Conservation (phyloP, 1,140 invertebrate species). For the Drosophila pectinifera region DNA sequence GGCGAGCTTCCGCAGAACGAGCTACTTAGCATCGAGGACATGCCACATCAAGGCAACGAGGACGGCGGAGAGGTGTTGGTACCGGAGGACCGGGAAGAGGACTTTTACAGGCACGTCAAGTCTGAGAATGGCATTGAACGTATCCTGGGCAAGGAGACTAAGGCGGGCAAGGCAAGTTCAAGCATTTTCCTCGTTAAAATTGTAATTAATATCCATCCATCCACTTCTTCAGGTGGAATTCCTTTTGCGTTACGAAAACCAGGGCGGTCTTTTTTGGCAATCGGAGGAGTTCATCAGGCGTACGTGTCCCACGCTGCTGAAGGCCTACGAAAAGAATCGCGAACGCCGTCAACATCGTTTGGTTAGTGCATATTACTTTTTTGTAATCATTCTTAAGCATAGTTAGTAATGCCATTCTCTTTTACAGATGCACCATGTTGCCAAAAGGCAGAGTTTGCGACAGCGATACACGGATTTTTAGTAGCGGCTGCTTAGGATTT, state of each 20-base stretch:
- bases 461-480: conserved; percentile 81
- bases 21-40: conserved; percentile 49
- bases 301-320: conserved; percentile 66
- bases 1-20: conserved; percentile 52
- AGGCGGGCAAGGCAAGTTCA: conserved; percentile 66
- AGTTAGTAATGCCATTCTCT: background rate
- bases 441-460: conserved; percentile 72
- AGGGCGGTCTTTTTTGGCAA: conserved; percentile 71
- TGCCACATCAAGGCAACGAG: conserved; percentile 14
- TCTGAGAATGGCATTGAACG: conserved; percentile 76
- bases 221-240: conserved; percentile 64
- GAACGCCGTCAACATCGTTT: conserved; percentile 71
- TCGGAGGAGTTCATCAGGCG: conserved; percentile 66
- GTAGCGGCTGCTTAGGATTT: conserved; percentile 57
- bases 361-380: conserved; percentile 22
- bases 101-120: conserved; percentile 61
- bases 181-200: background rate
- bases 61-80: conserved; percentile 23
- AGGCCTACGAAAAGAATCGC: conserved; percentile 70
- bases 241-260: conserved; percentile 71
- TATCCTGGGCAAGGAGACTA: conserved; percentile 73
- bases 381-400: background rate
- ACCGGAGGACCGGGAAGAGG: conserved; percentile 48
- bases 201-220: background rate
- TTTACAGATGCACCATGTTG: conserved; percentile 76